A percentile compares a stretch with the other conserved stretches of the same genome.
Conservation (phyloP, 1,140 invertebrate species). For the Aphelinus atriplicis region DNA sequence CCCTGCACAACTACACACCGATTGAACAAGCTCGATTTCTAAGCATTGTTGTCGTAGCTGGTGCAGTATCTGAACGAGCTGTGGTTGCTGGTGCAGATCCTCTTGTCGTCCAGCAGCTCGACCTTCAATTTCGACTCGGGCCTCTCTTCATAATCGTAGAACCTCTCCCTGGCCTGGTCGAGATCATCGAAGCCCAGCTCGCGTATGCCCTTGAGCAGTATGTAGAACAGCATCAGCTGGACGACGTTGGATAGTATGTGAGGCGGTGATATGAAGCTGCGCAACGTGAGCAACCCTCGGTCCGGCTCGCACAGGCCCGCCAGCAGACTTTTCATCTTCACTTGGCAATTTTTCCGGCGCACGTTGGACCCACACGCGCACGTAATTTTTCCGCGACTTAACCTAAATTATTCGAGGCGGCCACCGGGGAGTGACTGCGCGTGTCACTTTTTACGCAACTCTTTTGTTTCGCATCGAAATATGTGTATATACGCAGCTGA, state of each 20-base stretch:
- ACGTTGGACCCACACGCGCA: no score
- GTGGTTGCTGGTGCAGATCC: neutral
- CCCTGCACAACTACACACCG: no score
- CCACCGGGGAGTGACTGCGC: neutral
- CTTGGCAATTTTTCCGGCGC: neutral
- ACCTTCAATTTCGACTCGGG: neutral
- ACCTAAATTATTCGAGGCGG: neutral
- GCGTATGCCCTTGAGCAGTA: slow-evolving; percentile 46
- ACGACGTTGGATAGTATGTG: slow-evolving; percentile 40
- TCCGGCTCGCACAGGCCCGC: neutral
- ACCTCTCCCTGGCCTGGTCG: neutral
- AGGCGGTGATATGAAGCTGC: slow-evolving; percentile 15
- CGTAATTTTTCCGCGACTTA: slow-evolving; percentile 1
- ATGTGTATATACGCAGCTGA: no score
- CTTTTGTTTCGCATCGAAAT: slow-evolving; percentile 13
- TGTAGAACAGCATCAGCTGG: slow-evolving; percentile 47
- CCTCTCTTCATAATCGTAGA: neutral
- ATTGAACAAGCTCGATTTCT: neutral
- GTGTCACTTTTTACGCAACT: neutral
- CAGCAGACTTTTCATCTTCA: slow-evolving; percentile 34
- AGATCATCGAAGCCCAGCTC: slow-evolving; percentile 50
- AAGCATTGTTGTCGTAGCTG: slow-evolving; percentile 1
- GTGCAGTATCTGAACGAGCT: slow-evolving; percentile 19
- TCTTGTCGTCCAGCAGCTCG: neutral
- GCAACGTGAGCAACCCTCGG: no score